Evolutionary conservation across 2,797 vertebrate genomes (phyloP), one percentile per base, ranked within the genome.

Genomic region (Gambelia wislizenii): DNA sequence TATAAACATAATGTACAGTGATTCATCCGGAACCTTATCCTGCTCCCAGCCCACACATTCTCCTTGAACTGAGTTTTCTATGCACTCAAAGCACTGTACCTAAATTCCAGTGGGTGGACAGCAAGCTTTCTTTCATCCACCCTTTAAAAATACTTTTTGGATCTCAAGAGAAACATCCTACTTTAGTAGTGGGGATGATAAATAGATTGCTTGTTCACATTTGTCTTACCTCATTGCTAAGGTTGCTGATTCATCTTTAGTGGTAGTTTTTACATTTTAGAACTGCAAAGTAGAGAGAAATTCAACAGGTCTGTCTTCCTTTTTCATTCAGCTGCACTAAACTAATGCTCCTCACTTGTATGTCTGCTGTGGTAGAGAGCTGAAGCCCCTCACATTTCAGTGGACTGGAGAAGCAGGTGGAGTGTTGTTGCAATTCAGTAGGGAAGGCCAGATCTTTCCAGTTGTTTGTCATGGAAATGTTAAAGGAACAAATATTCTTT

Each of bases 11-110:
- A 49, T 36, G 7, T 18, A 72, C 69, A 91, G 54, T 81, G 64
- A 88, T 84, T 84, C 82, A 36, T 1, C 74, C n/a, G 52, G 82
- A 84, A 30, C 16, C 83, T 2, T 93, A 64, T 56, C 89, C 91
- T 92, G 82, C 9, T 83, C 33, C 5, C 39, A 83, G 6, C 59
- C 59, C 52, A 86, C 85, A 27, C 39, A 0, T 72, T 82, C 86
- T 87, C 82, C 80, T 75, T 84, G 42, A 90, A 84, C 74, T 70
- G n/a, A 14, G 25, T 36, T 84, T 76, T 78, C 79, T 33, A 13
- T 25, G n/a, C 9, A 67, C 27, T 67, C 64, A 33, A 33, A 67
- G 64, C 27, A 36, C 39, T 61, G 33, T 78, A 70, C 33, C 8
- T 88, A 27, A 69, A 59, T 0, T 59, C n/a, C 39, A 64, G n/a